Percentiles rank a stretch among this genome's conserved stretches.
Conservation (phyloP, 2,888 invertebrate genomes). For the Trachelus tabidus region DNA sequence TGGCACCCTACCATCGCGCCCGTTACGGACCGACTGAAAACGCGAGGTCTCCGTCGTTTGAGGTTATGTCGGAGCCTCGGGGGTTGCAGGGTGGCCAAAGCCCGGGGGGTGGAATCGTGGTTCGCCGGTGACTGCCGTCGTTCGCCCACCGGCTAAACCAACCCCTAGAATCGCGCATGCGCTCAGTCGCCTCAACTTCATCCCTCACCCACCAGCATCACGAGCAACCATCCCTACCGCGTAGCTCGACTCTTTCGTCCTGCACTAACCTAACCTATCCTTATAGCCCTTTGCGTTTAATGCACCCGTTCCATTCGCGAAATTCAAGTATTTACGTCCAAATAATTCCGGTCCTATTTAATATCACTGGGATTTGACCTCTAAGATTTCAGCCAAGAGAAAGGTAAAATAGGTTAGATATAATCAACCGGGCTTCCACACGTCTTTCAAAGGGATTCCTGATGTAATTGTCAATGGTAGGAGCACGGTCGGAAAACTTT, state of each 20-base stretch:
- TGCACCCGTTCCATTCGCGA: neutral
- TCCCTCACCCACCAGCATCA: neutral
- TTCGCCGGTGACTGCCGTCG: slow-evolving; percentile 57
- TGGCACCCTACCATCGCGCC: slow-evolving; percentile 14
- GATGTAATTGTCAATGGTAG: neutral
- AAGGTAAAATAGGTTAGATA: neutral
- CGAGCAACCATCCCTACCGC: neutral
- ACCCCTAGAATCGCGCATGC: slow-evolving; percentile 39
- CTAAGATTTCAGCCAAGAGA: neutral
- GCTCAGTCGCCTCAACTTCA: slow-evolving; percentile 19
- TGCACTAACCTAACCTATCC: neutral
- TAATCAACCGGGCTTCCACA: neutral
- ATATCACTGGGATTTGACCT: neutral
- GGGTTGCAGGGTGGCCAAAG: slow-evolving; percentile 21
- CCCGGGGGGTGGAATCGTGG: slow-evolving; percentile 34
- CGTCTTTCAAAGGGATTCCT: neutral
- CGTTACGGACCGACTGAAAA: slow-evolving; percentile 20
- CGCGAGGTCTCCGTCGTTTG: slow-evolving; percentile 16
- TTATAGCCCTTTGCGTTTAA: neutral
- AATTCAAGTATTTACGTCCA: neutral
- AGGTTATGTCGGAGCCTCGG: slow-evolving; percentile 16
- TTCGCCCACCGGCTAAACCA: slow-evolving; percentile 32
- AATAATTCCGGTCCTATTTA: neutral
- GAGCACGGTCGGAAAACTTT: neutral
- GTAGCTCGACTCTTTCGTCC: neutral